These are phyloP conservation scores for Mustelus asterias DNA, from an alignment of 2,113 vertebrate species.

Conservation along the genomic window DNA sequence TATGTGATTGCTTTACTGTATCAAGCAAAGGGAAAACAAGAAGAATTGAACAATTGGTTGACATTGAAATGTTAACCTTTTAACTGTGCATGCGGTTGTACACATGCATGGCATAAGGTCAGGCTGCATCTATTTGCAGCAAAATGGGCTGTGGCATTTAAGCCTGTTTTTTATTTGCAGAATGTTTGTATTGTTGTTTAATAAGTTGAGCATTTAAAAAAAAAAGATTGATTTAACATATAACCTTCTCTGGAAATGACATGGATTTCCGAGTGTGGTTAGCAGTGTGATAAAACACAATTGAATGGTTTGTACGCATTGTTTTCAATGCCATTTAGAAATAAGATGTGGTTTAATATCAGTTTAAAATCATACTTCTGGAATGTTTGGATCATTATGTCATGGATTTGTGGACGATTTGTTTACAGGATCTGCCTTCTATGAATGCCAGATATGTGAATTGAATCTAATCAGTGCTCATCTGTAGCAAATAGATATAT, in stretches of 20 bases:
- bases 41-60: not conserved
- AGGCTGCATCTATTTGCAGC: not conserved
- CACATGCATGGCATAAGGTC: not conserved
- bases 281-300: not conserved
- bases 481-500: not conserved
- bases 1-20: not conserved
- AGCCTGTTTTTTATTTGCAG: not conserved
- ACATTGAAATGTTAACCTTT: not conserved
- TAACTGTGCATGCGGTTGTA: not conserved
- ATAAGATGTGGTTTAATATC: not conserved
- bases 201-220: not conserved
- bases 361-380: constrained; percentile 3
- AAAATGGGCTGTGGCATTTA: not conserved
- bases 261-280: not conserved
- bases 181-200: not conserved
- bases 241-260: constrained; percentile 3
- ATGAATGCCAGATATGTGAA: not conserved
- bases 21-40: no score
- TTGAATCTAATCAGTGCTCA: not conserved
- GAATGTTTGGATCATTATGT: not conserved
- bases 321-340: not conserved
- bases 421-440: not conserved
- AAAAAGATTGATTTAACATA: not conserved
- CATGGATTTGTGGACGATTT: not conserved
- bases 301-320: not conserved